phyloP scores from a whole-genome alignment of 2,797 vertebrate species.

The Sciurus vulgaris region DNA sequence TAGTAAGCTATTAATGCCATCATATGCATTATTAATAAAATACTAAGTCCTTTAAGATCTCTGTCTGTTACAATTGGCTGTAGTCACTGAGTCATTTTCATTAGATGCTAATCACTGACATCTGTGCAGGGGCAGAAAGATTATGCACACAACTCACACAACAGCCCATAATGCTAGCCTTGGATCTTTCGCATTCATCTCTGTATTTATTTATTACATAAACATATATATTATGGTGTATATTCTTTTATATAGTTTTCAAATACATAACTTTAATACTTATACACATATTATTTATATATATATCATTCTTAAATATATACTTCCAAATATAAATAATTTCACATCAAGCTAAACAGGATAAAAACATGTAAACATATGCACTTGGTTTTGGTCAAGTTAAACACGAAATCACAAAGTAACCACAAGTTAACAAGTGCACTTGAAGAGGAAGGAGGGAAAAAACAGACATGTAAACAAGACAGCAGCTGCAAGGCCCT shows the following conservation, averaged over 20 bases:
- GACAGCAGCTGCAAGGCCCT: slow-evolving; percentile 65
- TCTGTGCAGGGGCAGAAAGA: background rate
- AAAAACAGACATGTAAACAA: slow-evolving; percentile 72
- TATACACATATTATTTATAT: background rate
- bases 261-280: slow-evolving; percentile 61
- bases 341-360: slow-evolving; percentile 75
- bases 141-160: slow-evolving; percentile 40
- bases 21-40: background rate
- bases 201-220: slow-evolving; percentile 69
- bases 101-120: background rate
- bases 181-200: slow-evolving; percentile 21
- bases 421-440: slow-evolving; percentile 64
- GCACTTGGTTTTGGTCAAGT: slow-evolving; percentile 74
- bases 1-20: background rate
- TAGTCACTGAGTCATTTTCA: background rate
- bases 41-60: background rate
- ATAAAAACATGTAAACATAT: slow-evolving; percentile 82
- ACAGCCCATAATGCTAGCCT: slow-evolving; percentile 26
- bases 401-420: slow-evolving; percentile 71
- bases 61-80: background rate
- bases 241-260: slow-evolving; percentile 35
- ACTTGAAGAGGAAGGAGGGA: slow-evolving; percentile 57
- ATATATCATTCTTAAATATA: slow-evolving; percentile 62
- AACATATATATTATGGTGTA: slow-evolving; percentile 36
- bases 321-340: slow-evolving; percentile 70